Evolutionary conservation across 2,113 vertebrate genomes (phyloP), one percentile per base, ranked within the genome.

Genomic region (Hydropotes inermis): DNA sequence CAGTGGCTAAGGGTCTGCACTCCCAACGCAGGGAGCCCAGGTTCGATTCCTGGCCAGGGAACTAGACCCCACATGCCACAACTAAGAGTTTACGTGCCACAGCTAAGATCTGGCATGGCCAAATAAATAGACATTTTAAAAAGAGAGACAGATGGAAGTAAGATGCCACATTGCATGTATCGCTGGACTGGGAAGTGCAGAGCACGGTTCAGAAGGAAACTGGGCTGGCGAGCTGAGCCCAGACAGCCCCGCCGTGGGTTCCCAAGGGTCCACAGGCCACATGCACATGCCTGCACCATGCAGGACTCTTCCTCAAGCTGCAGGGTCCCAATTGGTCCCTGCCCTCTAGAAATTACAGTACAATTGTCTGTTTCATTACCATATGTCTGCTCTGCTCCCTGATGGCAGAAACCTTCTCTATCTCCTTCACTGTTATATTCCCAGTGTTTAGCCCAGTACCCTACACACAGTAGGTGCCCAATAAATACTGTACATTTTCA

Each of bases 281-380:
- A 11, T 0, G 12, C 83, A 67, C 36, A 55, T 7, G 50, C 50
- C 25, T 2, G 2, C 13, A 54, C 3, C 9, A 13, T 1, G 25
- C 52, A 17, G 47, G 10, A 30, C 28, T 87, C 28, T 39, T 13
- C 33, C 28, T 88, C 4, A 16, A 79, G 84, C 50, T 70, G 76
- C 15, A 50, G 83, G 76, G 55, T 76, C 85, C 30, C 74, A 81
- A 5, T 13, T 50, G 45, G 55, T 30, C 43, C 57, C 50, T 52
- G 36, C 25, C 21, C 9, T 85, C 81, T 55, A 74, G 70, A 74
- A 89, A 92, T 28, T 1, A 30, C 27, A 6, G 23, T 52, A 45
- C 28, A 76, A 27, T 9, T 30, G 16, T 74, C 39, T 70, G 13
- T 28, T 87, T 76, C 43, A 23, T 54, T 19, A 81, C 58, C 4